phyloP scores from a whole-genome alignment of 2,888 invertebrate genomes.

The Agrypnus murinus region DNA sequence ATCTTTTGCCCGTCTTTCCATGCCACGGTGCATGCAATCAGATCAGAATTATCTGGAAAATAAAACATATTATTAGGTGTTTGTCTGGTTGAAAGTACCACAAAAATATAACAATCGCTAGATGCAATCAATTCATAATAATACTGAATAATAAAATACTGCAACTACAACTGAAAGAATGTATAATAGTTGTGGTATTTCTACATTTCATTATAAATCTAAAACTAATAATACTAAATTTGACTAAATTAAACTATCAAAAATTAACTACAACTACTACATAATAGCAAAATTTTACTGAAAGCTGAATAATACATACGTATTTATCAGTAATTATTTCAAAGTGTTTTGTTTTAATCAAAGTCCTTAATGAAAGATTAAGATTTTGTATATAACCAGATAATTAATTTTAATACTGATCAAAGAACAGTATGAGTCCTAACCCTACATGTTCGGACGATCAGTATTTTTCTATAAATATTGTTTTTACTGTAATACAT shows the following conservation, averaged over 20 bases:
- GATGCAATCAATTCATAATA: constrained; percentile 41
- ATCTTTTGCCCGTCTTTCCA: constrained; percentile 92
- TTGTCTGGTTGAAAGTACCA: constrained; percentile 54
- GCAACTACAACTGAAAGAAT: too few species aligned
- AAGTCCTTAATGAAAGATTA: too few species aligned
- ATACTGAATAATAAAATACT: neutral
- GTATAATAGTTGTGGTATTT: constrained; percentile 18
- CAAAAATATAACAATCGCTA: constrained; percentile 62
- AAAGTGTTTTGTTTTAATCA: too few species aligned
- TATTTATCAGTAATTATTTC: too few species aligned
- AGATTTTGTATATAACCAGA: too few species aligned
- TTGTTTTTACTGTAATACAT: too few species aligned
- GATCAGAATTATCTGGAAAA: constrained; percentile 94
- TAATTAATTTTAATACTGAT: too few species aligned
- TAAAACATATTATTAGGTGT: constrained; percentile 50
- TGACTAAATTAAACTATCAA: too few species aligned
- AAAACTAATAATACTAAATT: neutral
- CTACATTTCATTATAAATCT: constrained; percentile 4
- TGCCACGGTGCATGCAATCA: constrained; percentile 96
- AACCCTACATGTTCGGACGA: too few species aligned
- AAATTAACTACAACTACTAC: neutral
- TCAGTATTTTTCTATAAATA: too few species aligned
- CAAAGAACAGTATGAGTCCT: too few species aligned
- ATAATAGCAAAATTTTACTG: neutral
- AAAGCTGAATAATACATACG: too few species aligned